phyloP scores from a whole-genome alignment of 2,113 vertebrate genomes.

The Thamnaconus septentrionalis region DNA sequence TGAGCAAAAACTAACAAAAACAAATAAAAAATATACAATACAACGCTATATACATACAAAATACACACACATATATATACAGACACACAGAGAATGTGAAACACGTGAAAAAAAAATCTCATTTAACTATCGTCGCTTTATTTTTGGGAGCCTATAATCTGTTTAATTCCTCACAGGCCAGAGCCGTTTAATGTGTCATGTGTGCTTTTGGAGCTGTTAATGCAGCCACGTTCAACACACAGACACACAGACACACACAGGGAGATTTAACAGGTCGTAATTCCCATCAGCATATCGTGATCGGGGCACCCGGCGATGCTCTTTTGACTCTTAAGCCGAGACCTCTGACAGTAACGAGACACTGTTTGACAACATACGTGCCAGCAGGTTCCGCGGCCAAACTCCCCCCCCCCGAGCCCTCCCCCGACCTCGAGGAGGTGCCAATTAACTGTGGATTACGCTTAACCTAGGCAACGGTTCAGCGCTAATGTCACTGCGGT shows the following conservation, averaged over 20 bases:
- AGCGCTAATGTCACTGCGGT: constrained; percentile 66
- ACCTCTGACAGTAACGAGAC: constrained; percentile 69
- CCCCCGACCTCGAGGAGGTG: constrained; percentile 70
- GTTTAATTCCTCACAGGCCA: constrained; percentile 10
- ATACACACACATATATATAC: constrained; percentile 2
- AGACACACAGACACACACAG: constrained; percentile 8
- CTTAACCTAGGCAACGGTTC: constrained; percentile 69
- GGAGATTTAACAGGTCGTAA: constrained; percentile 45
- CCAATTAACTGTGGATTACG: constrained; percentile 81
- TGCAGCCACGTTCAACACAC: constrained; percentile 11
- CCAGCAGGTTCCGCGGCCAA: constrained; percentile 56
- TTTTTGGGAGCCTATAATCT: constrained; percentile 5
- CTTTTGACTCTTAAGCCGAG: constrained; percentile 66
- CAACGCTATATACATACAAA: not conserved
- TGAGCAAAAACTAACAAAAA: no score
- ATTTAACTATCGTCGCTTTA: no score
- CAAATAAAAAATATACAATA: no score
- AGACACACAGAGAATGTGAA: constrained; percentile 1
- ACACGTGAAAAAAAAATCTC: not conserved
- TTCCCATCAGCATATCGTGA: constrained; percentile 43
- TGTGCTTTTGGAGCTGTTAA: constrained; percentile 29
- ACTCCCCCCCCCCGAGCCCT: not conserved
- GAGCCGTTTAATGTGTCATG: constrained; percentile 28
- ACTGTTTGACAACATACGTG: constrained; percentile 76
- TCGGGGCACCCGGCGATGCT: constrained; percentile 54